Evolutionary conservation across 2,113 vertebrate genomes (phyloP).

Genomic region (Oryzias javanicus): DNA sequence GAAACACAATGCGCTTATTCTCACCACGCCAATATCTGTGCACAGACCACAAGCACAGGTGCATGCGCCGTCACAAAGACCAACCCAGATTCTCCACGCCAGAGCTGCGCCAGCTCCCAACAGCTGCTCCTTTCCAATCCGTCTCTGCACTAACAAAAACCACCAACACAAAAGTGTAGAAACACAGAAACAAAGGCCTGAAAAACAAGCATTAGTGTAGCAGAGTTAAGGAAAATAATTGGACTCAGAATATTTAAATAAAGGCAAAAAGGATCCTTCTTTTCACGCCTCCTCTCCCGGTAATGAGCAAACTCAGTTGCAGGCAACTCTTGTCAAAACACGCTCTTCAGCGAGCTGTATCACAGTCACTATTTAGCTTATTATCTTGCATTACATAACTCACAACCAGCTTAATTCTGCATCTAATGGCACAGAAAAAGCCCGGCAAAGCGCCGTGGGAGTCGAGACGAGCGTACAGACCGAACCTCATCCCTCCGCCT

Average conservation of each 20-base stretch:
- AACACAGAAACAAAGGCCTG: constrained; percentile 18
- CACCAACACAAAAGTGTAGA: constrained; percentile 9
- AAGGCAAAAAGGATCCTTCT: neutral
- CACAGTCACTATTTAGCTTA: constrained; percentile 20
- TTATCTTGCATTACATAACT: constrained; percentile 39
- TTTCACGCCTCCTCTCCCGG: neutral
- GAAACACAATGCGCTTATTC: constrained; percentile 24
- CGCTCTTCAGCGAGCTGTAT: constrained; percentile 20
- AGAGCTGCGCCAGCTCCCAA: constrained; percentile 26
- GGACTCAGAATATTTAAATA: neutral
- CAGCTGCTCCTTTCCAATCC: constrained; percentile 40
- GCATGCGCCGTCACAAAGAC: constrained; percentile 13
- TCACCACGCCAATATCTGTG: constrained; percentile 8
- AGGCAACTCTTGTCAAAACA: constrained; percentile 23
- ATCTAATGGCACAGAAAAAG: constrained; percentile 31
- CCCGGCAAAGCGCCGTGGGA: constrained; percentile 14
- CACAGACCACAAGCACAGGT: constrained; percentile 41
- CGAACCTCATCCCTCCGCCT: neutral
- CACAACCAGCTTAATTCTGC: constrained; percentile 36
- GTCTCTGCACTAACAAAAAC: constrained; percentile 5
- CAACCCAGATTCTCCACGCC: constrained; percentile 3
- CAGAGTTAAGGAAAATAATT: neutral
- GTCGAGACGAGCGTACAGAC: constrained; percentile 14
- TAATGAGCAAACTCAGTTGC: constrained; percentile 11
- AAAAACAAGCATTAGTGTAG: neutral